phyloP scores from a whole-genome alignment of 92 coral and sea anemone genomes.

The Phenganax marumi region DNA sequence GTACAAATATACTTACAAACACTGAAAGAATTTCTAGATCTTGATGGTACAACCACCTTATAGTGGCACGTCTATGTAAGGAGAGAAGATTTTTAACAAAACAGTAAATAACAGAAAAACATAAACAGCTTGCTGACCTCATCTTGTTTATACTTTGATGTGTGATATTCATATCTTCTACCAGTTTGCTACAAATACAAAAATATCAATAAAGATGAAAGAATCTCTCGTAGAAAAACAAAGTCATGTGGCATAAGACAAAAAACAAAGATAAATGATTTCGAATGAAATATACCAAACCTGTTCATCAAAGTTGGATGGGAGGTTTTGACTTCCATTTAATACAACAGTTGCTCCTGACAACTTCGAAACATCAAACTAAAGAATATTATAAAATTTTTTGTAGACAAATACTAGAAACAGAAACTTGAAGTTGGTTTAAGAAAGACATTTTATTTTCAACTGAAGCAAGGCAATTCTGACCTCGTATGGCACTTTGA shows the following conservation, averaged over 20 bases:
- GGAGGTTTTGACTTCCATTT: constrained; percentile 49
- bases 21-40: not conserved
- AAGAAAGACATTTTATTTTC: not conserved
- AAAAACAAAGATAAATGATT: not conserved
- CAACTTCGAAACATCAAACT: constrained; percentile 62
- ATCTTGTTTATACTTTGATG: constrained; percentile 3
- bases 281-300: not conserved
- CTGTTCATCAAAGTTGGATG: not conserved
- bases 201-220: not conserved
- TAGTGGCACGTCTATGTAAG: constrained; percentile 7
- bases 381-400: not conserved
- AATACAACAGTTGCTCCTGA: constrained; percentile 47
- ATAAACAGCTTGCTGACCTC: not conserved
- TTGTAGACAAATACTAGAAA: not conserved
- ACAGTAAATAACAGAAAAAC: not conserved
- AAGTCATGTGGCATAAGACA: not conserved
- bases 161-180: constrained; percentile 15
- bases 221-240: not conserved
- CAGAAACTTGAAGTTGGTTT: not conserved
- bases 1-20: constrained; percentile 20
- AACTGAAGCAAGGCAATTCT: not conserved
- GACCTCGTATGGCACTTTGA: constrained; percentile 61
- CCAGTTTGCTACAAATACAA: not conserved
- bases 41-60: constrained; percentile 25
- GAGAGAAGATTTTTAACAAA: not conserved